Conservation (phyloP, 2,113 vertebrate species). For the Mus musculus region GRCm39 chrX:99580501-99581000, state of each 20-base stretch:
- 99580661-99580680: neutral
- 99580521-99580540: neutral
- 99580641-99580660: neutral
- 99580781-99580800: too few relatives aligned
- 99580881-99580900: neutral
- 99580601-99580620: neutral
- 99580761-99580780: too few relatives aligned
- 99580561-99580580: too few relatives aligned
- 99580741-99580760: too few relatives aligned
- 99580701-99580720: too few relatives aligned
- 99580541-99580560: too few relatives aligned
- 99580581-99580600: neutral
- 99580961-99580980: constrained; percentile 36
- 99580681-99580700: too few relatives aligned
- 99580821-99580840: neutral
- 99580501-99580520: neutral
- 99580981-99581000: neutral
- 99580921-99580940: constrained; percentile 33
- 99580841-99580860: constrained; percentile 4
- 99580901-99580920: constrained; percentile 15
- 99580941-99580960: constrained; percentile 26
- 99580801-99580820: too few relatives aligned
- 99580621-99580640: neutral
- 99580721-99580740: too few relatives aligned
- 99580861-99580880: constrained; percentile 41